phyloP scores from a whole-genome alignment of 2,888 invertebrate genomes.

The Microdon myrmicae region DNA sequence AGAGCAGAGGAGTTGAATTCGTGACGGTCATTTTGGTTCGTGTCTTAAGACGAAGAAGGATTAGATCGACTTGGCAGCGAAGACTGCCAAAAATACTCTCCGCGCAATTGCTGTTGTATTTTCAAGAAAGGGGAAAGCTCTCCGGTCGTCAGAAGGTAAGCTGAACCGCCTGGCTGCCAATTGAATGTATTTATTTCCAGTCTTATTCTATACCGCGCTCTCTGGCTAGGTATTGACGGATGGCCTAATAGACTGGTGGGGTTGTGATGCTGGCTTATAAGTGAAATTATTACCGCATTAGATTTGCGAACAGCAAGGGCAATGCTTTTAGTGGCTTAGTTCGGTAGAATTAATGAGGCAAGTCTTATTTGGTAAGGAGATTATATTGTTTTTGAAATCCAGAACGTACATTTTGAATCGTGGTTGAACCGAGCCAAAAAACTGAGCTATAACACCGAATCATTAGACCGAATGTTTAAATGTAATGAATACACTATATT shows the following conservation, averaged over 20 bases:
- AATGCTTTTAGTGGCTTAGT: constrained; percentile 52
- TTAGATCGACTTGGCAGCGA: constrained; percentile 48
- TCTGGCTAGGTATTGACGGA: constrained; percentile 32
- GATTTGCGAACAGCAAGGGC: constrained; percentile 31
- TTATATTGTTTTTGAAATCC: constrained; percentile 27
- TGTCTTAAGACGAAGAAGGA: constrained; percentile 55
- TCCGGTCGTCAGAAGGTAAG: background rate
- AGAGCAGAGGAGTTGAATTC: constrained; percentile 47
- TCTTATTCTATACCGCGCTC: background rate
- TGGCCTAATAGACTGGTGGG: constrained; percentile 26
- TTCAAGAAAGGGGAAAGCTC: background rate
- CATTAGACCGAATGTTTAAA: background rate
- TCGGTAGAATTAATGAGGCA: constrained; percentile 53
- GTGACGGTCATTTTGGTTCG: constrained; percentile 58
- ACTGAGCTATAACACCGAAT: too few species aligned
- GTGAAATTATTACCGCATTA: constrained; percentile 50
- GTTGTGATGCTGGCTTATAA: constrained; percentile 36
- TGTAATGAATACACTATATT: background rate
- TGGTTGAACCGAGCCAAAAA: constrained; percentile 9
- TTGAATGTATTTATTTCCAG: constrained; percentile 25
- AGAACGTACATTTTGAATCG: constrained; percentile 35
- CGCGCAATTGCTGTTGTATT: background rate
- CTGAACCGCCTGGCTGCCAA: constrained; percentile 33
- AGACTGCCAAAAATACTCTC: constrained; percentile 38
- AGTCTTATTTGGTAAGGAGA: constrained; percentile 34